These are phyloP conservation scores for Yponomeuta plumbellus DNA, from an alignment of 2,888 invertebrate species.

Conservation along the genomic window DNA sequence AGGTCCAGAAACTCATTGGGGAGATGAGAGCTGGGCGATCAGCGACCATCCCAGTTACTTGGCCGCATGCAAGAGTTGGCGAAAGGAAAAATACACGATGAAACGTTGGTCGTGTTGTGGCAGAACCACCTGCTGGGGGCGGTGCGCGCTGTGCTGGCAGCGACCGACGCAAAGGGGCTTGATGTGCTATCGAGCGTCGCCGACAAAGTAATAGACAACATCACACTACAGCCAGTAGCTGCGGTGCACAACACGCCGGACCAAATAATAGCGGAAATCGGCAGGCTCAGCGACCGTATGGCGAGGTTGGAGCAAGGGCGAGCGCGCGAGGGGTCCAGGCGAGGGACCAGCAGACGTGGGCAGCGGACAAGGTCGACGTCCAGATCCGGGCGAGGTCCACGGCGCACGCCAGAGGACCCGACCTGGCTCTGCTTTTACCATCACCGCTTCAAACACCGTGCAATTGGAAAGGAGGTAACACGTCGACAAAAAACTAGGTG, in stretches of 20 bases:
- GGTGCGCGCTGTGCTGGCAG: not conserved
- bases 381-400: too few relatives aligned
- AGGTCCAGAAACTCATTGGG: too few relatives aligned
- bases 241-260: not conserved
- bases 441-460: not conserved
- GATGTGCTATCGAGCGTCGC: not conserved
- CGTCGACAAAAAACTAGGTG: conserved; percentile 12
- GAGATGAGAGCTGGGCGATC: conserved; percentile 16
- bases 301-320: not conserved
- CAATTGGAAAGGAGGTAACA: not conserved
- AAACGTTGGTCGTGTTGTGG: conserved; percentile 2
- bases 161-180: not conserved
- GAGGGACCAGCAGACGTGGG: not conserved
- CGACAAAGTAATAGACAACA: conserved; percentile 7
- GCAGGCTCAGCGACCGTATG: not conserved
- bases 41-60: conserved; percentile 14
- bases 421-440: too few relatives aligned
- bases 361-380: not conserved
- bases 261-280: not conserved
- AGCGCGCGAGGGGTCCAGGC: not conserved
- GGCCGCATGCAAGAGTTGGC: conserved; percentile 8
- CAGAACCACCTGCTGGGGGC: not conserved
- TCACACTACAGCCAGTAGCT: not conserved
- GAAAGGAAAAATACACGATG: not conserved
- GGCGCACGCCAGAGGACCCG: too few relatives aligned